Evolutionary conservation across 2,888 invertebrate genomes (phyloP), one percentile per base, ranked within the genome.

Genomic region (Mesorhabditis sp.): DNA sequence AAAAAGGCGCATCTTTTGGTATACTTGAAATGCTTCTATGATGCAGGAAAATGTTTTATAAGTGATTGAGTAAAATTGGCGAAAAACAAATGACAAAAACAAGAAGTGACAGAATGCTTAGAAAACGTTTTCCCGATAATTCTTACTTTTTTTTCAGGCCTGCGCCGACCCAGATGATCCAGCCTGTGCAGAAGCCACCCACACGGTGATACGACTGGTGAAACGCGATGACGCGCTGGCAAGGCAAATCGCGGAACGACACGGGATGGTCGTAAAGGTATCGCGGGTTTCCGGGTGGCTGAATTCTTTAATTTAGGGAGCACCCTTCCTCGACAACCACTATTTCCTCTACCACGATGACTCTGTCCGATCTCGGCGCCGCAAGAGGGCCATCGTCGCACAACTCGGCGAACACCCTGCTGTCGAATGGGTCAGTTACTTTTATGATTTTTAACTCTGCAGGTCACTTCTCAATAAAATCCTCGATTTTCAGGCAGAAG

Each of bases 171-270:
- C 15, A 45, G 71, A 45, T 6, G 75, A 70, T 42, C 42, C 67
- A 2, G 43, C 62, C n/a, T 80, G 80, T 64, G 68, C 50, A 5
- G 77, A 78, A 10, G 72, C 81, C 4, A 72, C 73, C 6, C 83
- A 82, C 67, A 77, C 78, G 15, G 79, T 83, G 28, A 77, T 84
- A 65, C 77, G 76, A 61, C 70, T 84, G 65, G 73, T 70, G 28
- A 85, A 84, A 74, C 72, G 84, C 45, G 83, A 84, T 65, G 84
- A 84, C 67, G 77, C 72, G 15, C 68, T 85, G 64, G 84, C 84
- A 7, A 71, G 79, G 62, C 70, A 74, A 69, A 80, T 83, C 62
- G 84, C 84, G 42, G 72, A 67, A 1, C 79, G 81, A 5, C 82
- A 85, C 65, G 82, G 74, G 45, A 82, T 84, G 83, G 69, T 72